phyloP scores from a whole-genome alignment of 2,113 vertebrate species.

The Cichladusa arquata region DNA sequence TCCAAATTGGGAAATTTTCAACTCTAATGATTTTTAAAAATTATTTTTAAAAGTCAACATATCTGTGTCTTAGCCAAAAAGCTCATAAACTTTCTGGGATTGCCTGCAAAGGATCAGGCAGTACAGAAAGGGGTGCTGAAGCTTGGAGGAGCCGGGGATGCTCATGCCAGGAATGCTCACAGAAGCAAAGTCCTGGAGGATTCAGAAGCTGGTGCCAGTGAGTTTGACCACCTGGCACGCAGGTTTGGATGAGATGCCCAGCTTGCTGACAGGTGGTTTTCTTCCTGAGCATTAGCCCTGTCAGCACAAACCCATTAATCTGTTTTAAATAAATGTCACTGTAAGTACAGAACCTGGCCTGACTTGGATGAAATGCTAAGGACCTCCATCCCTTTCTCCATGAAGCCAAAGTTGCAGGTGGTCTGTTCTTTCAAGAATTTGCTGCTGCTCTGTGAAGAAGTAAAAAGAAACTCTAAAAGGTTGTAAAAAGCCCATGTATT shows the following conservation, averaged over 20 bases:
- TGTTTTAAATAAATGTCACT: slow-evolving; percentile 7
- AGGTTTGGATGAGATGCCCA: background rate
- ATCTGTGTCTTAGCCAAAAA: background rate
- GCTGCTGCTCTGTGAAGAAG: background rate
- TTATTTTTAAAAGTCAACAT: background rate
- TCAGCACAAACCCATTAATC: slow-evolving; percentile 40
- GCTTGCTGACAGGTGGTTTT: slow-evolving; percentile 28
- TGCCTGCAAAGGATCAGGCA: background rate
- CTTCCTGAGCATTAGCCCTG: background rate
- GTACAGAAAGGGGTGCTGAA: background rate
- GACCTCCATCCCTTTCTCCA: background rate
- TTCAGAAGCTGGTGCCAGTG: background rate
- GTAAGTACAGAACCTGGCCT: background rate
- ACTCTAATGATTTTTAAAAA: background rate
- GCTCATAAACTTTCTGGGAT: background rate
- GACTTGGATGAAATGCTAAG: background rate
- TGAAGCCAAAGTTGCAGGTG: background rate
- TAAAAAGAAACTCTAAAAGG: background rate
- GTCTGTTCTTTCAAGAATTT: background rate
- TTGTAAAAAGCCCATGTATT: background rate
- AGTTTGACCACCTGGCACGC: background rate
- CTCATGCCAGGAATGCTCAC: background rate
- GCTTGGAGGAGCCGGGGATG: background rate
- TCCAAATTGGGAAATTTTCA: background rate
- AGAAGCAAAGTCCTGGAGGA: background rate